These are phyloP conservation scores for Agriopis aurantiaria DNA, from an alignment of 2,888 invertebrate genomes.

Conservation along the genomic window DNA sequence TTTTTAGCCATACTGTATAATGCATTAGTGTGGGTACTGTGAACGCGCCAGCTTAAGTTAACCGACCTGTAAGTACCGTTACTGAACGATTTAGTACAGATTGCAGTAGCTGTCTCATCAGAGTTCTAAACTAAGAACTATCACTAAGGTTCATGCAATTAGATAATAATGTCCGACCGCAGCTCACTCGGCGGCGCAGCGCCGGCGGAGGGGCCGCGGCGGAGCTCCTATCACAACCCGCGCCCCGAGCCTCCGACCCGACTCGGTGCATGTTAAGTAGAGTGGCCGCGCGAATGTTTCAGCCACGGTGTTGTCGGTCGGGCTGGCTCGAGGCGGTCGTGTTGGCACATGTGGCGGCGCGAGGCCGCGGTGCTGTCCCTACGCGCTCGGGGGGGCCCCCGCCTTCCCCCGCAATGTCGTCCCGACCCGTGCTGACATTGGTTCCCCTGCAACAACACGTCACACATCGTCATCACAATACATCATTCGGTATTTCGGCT, in stretches of 20 bases:
- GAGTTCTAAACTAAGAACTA: constrained; percentile 70
- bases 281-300: too few relatives aligned
- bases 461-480: too few relatives aligned
- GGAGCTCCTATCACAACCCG: background rate
- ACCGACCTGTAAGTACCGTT: constrained; percentile 27
- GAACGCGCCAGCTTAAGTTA: too few relatives aligned
- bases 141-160: constrained; percentile 74
- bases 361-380: constrained; percentile 52
- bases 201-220: constrained; percentile 24
- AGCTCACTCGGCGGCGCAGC: too few relatives aligned
- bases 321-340: constrained; percentile 31
- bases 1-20: too few relatives aligned
- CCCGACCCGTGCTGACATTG: constrained; percentile 83
- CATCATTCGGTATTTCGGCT: too few relatives aligned
- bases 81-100: constrained; percentile 45
- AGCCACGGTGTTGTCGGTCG: too few relatives aligned
- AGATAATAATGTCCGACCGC: constrained; percentile 59
- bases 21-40: too few relatives aligned
- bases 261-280: background rate
- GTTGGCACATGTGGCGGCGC: constrained; percentile 28
- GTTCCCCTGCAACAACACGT: constrained; percentile 69
- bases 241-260: background rate
- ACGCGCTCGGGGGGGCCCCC: constrained; percentile 58
- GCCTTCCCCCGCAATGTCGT: constrained; percentile 74
- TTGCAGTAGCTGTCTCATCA: constrained; percentile 55